These are phyloP conservation scores for Drosophila birchii DNA, from an alignment of 2,888 invertebrate genomes.

Conservation along the genomic window DNA sequence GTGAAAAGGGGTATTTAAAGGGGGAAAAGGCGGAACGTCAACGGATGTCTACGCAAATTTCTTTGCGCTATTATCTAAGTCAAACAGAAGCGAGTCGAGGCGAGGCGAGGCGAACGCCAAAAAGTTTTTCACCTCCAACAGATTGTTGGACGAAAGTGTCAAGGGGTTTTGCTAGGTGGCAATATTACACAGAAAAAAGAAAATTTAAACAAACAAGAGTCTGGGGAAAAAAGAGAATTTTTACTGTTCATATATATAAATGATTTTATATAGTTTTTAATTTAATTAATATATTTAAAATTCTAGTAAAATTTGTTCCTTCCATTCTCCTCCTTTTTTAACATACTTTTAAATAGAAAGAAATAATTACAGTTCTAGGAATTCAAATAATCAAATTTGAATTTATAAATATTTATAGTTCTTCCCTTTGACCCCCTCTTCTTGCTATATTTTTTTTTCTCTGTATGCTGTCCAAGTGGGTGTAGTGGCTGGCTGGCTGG, in stretches of 20 bases:
- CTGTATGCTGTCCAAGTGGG: constrained; percentile 3
- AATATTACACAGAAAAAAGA: constrained; percentile 1
- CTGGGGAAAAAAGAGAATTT: background rate
- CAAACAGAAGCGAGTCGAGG: constrained; percentile 33
- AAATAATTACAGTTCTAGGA: too few species aligned
- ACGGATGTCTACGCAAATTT: constrained; percentile 44
- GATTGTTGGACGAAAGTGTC: constrained; percentile 12
- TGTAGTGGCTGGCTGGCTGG: constrained; percentile 2
- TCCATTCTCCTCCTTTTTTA: too few species aligned
- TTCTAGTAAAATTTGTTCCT: too few species aligned
- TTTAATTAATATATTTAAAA: too few species aligned
- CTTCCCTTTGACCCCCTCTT: background rate
- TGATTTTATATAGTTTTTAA: background rate
- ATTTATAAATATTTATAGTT: too few species aligned
- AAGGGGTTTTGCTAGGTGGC: constrained; percentile 4
- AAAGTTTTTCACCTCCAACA: constrained; percentile 47
- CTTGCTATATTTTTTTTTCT: background rate
- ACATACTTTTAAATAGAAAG: too few species aligned
- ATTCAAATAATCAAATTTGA: too few species aligned
- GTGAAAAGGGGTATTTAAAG: constrained; percentile 29
- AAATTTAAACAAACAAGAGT: too few species aligned
- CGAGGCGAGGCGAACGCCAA: constrained; percentile 12
- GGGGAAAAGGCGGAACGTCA: background rate
- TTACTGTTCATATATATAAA: too few species aligned
- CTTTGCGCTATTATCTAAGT: constrained; percentile 56